phyloP scores from a whole-genome alignment of 53 echinoderm and acorn worm species.

The Holothuria leucospilota region DNA sequence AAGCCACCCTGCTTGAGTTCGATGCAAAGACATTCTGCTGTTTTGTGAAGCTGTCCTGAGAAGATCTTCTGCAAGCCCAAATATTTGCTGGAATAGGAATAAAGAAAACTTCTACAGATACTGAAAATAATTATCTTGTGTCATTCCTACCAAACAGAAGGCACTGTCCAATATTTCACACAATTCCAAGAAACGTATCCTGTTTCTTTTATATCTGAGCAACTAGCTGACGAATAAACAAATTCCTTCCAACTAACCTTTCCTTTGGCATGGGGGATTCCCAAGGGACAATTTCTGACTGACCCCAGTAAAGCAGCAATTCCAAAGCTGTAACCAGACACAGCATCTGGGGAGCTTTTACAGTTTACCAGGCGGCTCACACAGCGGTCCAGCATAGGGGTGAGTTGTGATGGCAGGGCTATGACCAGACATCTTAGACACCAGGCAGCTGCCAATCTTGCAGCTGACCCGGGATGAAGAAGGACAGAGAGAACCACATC shows the following conservation, averaged over 20 bases:
- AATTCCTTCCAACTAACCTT: constrained; percentile 66
- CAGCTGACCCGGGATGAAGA: constrained; percentile 92
- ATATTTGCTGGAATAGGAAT: constrained; percentile 65
- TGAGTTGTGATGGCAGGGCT: constrained; percentile 95
- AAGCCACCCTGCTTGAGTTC: constrained; percentile 94
- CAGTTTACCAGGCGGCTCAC: constrained; percentile 80
- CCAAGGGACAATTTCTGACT: constrained; percentile 90
- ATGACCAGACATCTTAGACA: constrained; percentile 90
- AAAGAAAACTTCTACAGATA: neutral
- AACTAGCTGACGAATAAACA: no score
- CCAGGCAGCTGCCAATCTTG: constrained; percentile 92
- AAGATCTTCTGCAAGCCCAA: constrained; percentile 94
- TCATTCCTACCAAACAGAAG: neutral
- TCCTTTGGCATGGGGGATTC: constrained; percentile 97
- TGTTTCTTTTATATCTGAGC: no score
- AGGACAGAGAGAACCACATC: constrained; percentile 88
- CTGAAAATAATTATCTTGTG: neutral
- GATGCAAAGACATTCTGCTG: constrained; percentile 96
- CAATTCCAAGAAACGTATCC: no score
- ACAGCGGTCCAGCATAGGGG: constrained; percentile 87
- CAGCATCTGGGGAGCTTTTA: constrained; percentile 94
- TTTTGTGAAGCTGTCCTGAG: constrained; percentile 97
- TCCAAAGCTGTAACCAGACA: constrained; percentile 97
- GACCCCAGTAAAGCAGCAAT: constrained; percentile 92
- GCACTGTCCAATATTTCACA: neutral